phyloP scores from a whole-genome alignment of 2,797 vertebrate genomes.

The Valencia hispanica region DNA sequence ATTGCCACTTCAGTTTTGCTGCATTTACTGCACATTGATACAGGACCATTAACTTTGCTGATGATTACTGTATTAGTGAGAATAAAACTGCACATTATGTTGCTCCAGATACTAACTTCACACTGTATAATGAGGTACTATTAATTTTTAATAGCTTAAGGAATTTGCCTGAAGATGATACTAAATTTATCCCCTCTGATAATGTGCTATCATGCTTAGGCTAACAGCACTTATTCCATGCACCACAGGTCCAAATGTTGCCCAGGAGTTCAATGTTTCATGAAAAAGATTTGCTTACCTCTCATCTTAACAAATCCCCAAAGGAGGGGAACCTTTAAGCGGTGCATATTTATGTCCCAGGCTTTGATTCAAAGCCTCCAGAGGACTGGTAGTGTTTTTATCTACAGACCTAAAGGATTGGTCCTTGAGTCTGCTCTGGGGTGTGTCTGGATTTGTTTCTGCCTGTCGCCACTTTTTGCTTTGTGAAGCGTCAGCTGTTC shows the following conservation, averaged over 20 bases:
- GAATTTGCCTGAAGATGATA: slow-evolving; percentile 56
- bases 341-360: slow-evolving; percentile 27
- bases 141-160: slow-evolving; percentile 68
- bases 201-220: slow-evolving; percentile 28
- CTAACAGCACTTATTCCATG: slow-evolving; percentile 32
- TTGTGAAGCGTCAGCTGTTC: slow-evolving; percentile 63
- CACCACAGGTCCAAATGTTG: slow-evolving; percentile 37
- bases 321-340: slow-evolving; percentile 17
- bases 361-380: slow-evolving; percentile 44
- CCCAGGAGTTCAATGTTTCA: slow-evolving; percentile 46
- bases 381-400: slow-evolving; percentile 8
- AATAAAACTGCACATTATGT: slow-evolving; percentile 51
- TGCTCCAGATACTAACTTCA: slow-evolving; percentile 58
- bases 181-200: slow-evolving; percentile 50
- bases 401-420: slow-evolving; percentile 37
- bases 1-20: slow-evolving; percentile 52
- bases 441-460: slow-evolving; percentile 54
- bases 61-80: slow-evolving; percentile 64
- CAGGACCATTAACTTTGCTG: slow-evolving; percentile 65
- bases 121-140: slow-evolving; percentile 52
- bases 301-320: neutral
- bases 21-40: slow-evolving; percentile 64
- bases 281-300: slow-evolving; percentile 26
- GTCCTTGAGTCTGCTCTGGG: slow-evolving; percentile 36
- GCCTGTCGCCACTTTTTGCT: slow-evolving; percentile 55